phyloP scores from a whole-genome alignment of 2,113 vertebrate genomes.

The Pristiophorus japonicus region DNA sequence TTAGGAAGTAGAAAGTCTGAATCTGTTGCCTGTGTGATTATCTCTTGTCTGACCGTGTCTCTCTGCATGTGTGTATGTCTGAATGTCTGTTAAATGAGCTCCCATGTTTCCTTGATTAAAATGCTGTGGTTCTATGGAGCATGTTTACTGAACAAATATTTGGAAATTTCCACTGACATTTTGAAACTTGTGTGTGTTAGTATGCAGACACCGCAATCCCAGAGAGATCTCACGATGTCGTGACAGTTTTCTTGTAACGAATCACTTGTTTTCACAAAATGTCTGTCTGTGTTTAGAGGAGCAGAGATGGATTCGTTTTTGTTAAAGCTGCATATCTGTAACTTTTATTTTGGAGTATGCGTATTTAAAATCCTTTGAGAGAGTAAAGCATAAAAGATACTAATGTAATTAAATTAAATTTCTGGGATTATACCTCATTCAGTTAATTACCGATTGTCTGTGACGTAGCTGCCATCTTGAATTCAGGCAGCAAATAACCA shows the following conservation, averaged over 20 bases:
- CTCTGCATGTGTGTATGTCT: neutral
- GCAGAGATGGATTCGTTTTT: neutral
- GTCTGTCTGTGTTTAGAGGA: neutral
- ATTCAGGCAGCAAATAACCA: neutral
- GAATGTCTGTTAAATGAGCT: neutral
- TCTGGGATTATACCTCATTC: neutral
- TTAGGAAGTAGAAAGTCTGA: neutral
- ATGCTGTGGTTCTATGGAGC: constrained; percentile 18
- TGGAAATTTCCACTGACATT: constrained; percentile 35
- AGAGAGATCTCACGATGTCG: neutral
- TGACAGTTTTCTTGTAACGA: constrained; percentile 2
- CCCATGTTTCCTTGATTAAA: constrained; percentile 35
- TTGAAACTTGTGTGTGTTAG: neutral
- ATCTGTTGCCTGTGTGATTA: too few relatives aligned
- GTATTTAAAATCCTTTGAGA: neutral
- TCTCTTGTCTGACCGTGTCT: neutral
- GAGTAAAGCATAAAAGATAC: neutral
- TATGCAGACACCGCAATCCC: constrained; percentile 19
- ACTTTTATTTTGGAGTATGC: neutral
- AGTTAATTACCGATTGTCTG: neutral
- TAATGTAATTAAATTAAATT: neutral
- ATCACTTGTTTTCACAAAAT: constrained; percentile 25
- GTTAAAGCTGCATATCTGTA: neutral
- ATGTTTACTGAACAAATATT: constrained; percentile 16
- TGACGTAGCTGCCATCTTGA: neutral